Conservation (phyloP, 2,888 invertebrate species). For the Conistra vaccinii region DNA sequence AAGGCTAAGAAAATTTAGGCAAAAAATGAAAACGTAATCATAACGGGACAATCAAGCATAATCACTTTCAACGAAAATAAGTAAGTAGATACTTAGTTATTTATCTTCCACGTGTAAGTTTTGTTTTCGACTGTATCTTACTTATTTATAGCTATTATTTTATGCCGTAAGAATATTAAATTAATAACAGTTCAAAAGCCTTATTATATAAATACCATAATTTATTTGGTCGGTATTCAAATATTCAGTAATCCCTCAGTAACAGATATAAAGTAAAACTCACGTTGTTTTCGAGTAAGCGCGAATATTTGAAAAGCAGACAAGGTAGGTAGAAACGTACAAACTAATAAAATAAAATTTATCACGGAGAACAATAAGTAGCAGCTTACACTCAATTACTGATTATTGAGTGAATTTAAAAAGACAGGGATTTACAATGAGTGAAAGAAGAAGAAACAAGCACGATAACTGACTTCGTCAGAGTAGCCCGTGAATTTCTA, state of each 20-base stretch:
- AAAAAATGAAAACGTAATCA: not conserved
- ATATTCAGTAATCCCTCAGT: too few relatives aligned
- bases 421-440: too few relatives aligned
- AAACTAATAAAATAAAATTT: not conserved
- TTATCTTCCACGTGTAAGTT: slow-evolving; percentile 27
- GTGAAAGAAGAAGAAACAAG: too few relatives aligned
- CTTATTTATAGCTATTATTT: too few relatives aligned
- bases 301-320: too few relatives aligned
- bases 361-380: not conserved
- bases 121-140: not conserved
- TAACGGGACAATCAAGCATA: slow-evolving; percentile 6
- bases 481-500: too few relatives aligned
- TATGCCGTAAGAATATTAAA: not conserved
- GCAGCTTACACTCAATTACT: not conserved
- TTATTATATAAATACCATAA: not conserved
- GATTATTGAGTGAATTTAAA: too few relatives aligned
- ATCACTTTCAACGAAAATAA: not conserved
- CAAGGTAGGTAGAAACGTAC: too few relatives aligned
- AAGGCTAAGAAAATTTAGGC: slow-evolving; percentile 16
- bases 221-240: not conserved
- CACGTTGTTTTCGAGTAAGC: not conserved
- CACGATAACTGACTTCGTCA: not conserved
- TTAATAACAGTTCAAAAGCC: not conserved
- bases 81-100: not conserved
- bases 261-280: slow-evolving; percentile 4